These are phyloP conservation scores for Drosophila tanythrix DNA, from an alignment of 2,888 invertebrate genomes.

Conservation along the genomic window DNA sequence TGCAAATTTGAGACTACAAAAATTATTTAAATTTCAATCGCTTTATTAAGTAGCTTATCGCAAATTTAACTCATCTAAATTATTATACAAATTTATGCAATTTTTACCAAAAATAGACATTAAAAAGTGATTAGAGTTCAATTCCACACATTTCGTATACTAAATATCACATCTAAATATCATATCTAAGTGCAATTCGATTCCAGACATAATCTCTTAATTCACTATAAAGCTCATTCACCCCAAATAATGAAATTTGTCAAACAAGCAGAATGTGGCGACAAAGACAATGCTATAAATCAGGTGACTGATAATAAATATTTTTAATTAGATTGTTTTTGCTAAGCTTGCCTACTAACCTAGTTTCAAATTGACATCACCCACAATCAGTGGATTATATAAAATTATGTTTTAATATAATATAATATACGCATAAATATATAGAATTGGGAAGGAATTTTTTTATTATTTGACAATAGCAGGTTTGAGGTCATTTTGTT, in stretches of 20 bases:
- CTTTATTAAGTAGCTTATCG: too few species aligned
- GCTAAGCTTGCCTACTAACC: neutral
- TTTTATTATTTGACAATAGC: neutral
- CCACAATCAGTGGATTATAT: neutral
- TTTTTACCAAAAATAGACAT: neutral
- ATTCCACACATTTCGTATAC: slow-evolving; percentile 2
- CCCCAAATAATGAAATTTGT: neutral
- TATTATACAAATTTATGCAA: neutral
- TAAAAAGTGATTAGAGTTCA: neutral
- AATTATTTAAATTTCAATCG: neutral
- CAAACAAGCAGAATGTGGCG: neutral
- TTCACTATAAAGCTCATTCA: neutral
- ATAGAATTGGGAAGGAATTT: neutral
- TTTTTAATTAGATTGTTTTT: slow-evolving; percentile 1
- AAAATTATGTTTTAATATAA: neutral
- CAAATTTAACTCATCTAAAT: neutral
- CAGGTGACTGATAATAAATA: neutral
- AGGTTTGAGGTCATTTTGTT: neutral
- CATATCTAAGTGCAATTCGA: neutral
- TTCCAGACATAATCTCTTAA: neutral
- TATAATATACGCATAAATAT: neutral
- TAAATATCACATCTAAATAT: neutral
- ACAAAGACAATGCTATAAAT: neutral
- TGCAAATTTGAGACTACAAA: too few species aligned
- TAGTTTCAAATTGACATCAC: neutral